Base-by-base conservation (phyloP, 2,888 invertebrate species). In the Heterodera filipjevi region DNA sequence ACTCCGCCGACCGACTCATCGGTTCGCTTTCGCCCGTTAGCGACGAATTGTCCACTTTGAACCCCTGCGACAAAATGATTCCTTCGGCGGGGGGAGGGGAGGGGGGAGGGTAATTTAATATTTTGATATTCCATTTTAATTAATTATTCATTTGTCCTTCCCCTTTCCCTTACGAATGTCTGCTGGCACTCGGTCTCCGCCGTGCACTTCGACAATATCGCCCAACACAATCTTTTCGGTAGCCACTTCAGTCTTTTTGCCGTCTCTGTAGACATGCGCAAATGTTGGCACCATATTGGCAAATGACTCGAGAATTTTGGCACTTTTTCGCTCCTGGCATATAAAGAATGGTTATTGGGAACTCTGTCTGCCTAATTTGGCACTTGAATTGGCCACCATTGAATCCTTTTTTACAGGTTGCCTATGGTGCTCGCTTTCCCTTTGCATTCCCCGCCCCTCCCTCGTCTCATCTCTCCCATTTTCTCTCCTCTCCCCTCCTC, bases 131-230 rank as follows among this genome's bases (percentile, higher is more conserved):
- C 16, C 16, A 49, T 14, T 19, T 49, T 3, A 14, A 8, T 16
- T 19, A 49, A 49, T 49, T 19, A 19, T 49, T 49, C 16, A 3
- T 3, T 3, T 8, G 19, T 66, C 3, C 33, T 33, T n/a, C n/a
- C 30, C 22, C n/a, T 49, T 49, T 49, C 49, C 3, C 66, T 53
- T 93, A 87, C 98, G 93, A 89, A 99, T 93, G 91, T 99, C 98
- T 87, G 98, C 98, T 68, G 98, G 98, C 89, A 98, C 95, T 87
- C 97, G 93, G 91, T 99, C 98, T 88, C 98, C 98, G 91, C 97
- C 97, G 92, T 97, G 97, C 81, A 98, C 95, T 91, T 98, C 96
- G 89, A 98, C 95, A 84, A 98, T 93, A 91, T 98, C 98, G 82
- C 98, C 98, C 87, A 97, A 92, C 79, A 96, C 96, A 87, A 99